A percentile compares a stretch with the other conserved stretches of the same genome.
Conservation (phyloP, 2,888 invertebrate genomes). For the Lottia scabra region DNA sequence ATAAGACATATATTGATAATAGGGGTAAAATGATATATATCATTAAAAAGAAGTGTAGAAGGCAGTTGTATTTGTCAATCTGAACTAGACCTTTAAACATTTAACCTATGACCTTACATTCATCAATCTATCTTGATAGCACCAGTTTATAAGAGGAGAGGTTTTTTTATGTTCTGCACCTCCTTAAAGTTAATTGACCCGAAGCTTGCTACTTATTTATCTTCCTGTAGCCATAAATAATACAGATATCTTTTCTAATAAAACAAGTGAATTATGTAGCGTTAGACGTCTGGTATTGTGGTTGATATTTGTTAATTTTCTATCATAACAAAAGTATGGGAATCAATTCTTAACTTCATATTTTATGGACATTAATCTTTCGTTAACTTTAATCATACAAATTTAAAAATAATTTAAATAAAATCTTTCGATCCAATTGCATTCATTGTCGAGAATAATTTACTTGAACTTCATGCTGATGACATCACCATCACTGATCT, state of each 20-base stretch:
- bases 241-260: background rate
- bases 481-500: too few relatives aligned
- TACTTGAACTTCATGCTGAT: too few relatives aligned
- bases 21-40: background rate
- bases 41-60: background rate
- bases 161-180: background rate
- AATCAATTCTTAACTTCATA: too few relatives aligned
- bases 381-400: too few relatives aligned
- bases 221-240: background rate
- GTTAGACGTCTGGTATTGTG: too few relatives aligned
- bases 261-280: background rate
- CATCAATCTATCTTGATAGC: background rate
- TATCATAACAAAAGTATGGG: too few relatives aligned
- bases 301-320: too few relatives aligned
- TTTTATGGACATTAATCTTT: too few relatives aligned
- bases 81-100: background rate
- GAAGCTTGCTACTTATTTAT: background rate
- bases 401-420: too few relatives aligned
- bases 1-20: background rate
- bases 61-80: background rate
- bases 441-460: too few relatives aligned
- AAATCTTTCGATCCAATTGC: too few relatives aligned
- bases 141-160: background rate
- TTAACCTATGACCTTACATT: background rate
- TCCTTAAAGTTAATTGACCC: background rate